Base-by-base conservation (phyloP, 1,140 invertebrate species). In the Cotesia vestalis region DNA sequence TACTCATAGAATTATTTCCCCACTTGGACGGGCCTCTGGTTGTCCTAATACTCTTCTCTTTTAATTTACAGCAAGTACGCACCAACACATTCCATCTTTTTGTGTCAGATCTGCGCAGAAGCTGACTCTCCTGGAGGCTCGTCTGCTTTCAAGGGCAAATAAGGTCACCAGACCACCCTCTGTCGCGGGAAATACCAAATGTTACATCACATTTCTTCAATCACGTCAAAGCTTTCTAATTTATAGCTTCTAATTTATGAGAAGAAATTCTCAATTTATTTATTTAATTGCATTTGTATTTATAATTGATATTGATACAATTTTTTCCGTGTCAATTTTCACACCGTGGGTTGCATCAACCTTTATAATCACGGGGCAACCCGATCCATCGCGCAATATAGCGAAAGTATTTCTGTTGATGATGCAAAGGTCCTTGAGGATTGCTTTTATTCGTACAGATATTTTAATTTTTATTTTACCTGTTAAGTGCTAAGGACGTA, bases 71-170 rank as follows among this genome's bases (percentile, higher is more conserved):
- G 53, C n/a, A 9, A 3, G 5, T 55, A n/a, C 53, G 3, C 53
- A 14, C 53, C 53, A 6, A 46, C n/a, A 55, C 53, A 55, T 55
- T 71, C 57, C 35, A 8, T 34, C 53, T 46, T 17, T 71, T 4
- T 51, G 8, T 2, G 4, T 14, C n/a, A n/a, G 12, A 11, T 69
- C 61, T 64, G 51, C 46, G 51, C 61, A 14, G 61, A 52, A 40
- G 69, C 61, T 14, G n/a, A 64, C 38, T 62, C 59, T 34, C 55
- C 66, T 72, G 76, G 77, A 79, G 77, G 79, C 76, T 83, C 79
- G 83, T 76, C 78, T 66, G 40, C 9, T 81, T 77, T 77, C 81
- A 84, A 84, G 83, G 83, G 76, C 81, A 76, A 79, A 81, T 71
- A 78, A 78, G 81, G 81, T 83, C 80, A 80, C 57, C 61, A 59